Conservation (phyloP, 2,888 invertebrate genomes). For the Trichogramma dendrolimi region DNA sequence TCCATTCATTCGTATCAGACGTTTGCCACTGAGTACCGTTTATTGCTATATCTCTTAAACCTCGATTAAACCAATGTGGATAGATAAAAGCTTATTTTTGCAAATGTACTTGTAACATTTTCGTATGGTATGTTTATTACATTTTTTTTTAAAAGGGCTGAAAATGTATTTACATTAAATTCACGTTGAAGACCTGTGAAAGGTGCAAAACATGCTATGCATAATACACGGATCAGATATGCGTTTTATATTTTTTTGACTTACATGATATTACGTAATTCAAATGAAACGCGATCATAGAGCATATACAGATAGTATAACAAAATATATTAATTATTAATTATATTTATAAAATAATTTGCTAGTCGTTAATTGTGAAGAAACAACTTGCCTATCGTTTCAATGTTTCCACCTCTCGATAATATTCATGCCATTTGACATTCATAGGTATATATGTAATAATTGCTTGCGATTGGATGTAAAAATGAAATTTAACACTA, state of each 20-base stretch:
- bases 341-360: conserved; percentile 47
- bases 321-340: conserved; percentile 52
- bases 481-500: too few species aligned
- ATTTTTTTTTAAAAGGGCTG: background rate
- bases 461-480: too few species aligned
- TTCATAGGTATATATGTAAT: too few species aligned
- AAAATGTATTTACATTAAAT: background rate
- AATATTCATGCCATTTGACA: too few species aligned
- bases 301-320: conserved; percentile 52
- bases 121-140: background rate
- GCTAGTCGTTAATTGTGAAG: conserved; percentile 41
- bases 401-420: background rate
- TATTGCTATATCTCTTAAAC: too few species aligned
- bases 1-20: too few species aligned
- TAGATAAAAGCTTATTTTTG: background rate
- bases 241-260: conserved; percentile 6
- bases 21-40: too few species aligned
- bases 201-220: background rate
- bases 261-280: conserved; percentile 16
- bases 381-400: conserved; percentile 17
- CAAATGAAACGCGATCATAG: conserved; percentile 29
- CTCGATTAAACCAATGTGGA: too few species aligned
- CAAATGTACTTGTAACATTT: conserved; percentile 14
- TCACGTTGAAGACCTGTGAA: background rate
- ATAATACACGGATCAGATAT: background rate